A percentile compares a stretch with the other conserved stretches of the same genome.
phyloP scores from a whole-genome alignment of 2,113 vertebrate species.

The Sminthopsis crassicaudata region DNA sequence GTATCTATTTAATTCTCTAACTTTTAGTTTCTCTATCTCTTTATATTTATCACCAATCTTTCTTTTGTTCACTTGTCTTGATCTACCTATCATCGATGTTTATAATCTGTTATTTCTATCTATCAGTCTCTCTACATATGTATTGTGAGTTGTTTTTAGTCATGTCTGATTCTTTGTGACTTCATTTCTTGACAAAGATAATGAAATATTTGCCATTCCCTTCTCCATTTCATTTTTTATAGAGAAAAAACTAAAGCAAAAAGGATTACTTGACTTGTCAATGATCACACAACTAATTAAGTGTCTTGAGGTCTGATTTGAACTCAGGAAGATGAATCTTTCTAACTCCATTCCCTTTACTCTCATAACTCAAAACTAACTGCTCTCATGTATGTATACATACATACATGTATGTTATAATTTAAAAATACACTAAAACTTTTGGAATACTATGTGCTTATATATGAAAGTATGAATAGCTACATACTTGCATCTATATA shows the following conservation, averaged over 20 bases:
- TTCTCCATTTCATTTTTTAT: not conserved
- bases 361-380: too few relatives aligned
- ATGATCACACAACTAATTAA: not conserved
- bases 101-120: not conserved
- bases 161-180: not conserved
- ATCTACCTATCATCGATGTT: too few relatives aligned
- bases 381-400: too few relatives aligned
- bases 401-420: not conserved
- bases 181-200: not conserved
- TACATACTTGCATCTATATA: too few relatives aligned
- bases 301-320: not conserved
- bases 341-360: not conserved
- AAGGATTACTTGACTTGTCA: not conserved
- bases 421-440: not conserved
- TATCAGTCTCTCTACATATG: fast-evolving
- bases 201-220: not conserved
- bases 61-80: not conserved
- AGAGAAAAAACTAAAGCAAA: not conserved
- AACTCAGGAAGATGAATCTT: not conserved
- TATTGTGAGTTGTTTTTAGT: not conserved
- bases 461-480: too few relatives aligned
- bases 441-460: not conserved
- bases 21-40: not conserved
- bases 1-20: not conserved
- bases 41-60: not conserved